Evolutionary conservation across 2,113 vertebrate genomes (phyloP).

Genomic region (Cranoglanis bouderius): DNA sequence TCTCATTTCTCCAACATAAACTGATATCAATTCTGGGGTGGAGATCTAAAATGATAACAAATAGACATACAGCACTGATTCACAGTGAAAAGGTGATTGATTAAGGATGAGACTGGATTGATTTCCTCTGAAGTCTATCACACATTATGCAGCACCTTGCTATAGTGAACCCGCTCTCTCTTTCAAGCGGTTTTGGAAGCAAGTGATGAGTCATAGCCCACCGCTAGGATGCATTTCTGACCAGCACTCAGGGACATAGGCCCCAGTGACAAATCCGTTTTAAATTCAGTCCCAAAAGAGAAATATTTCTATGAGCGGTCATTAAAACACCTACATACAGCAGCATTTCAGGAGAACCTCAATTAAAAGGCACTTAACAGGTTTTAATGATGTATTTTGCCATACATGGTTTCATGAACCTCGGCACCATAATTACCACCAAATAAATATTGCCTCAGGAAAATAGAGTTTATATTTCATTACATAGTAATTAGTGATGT

Average conservation of each 20-base stretch:
- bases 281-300: not conserved
- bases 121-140: no score
- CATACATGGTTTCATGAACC: not conserved
- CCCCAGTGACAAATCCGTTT: not conserved
- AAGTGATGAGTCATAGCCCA: conserved; percentile 55
- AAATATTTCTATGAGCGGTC: not conserved
- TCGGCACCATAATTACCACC: not conserved
- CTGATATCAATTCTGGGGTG: not conserved
- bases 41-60: not conserved
- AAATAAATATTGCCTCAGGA: not conserved
- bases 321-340: not conserved
- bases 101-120: conserved; percentile 24
- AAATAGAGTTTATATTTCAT: not conserved
- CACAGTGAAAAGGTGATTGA: conserved; percentile 12
- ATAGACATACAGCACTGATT: not conserved
- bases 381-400: not conserved
- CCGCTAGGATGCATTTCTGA: conserved; percentile 20
- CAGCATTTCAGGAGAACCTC: not conserved
- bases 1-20: not conserved
- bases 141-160: conserved; percentile 23
- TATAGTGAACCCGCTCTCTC: not conserved
- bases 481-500: not conserved
- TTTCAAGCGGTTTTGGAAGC: conserved; percentile 9
- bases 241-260: conserved; percentile 10
- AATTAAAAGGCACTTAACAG: not conserved